A percentile compares a stretch with the other conserved stretches of the same genome.
Evolutionary conservation across 2,797 vertebrate species (phyloP).

Genomic region (Lindbergichthys nudifrons): DNA sequence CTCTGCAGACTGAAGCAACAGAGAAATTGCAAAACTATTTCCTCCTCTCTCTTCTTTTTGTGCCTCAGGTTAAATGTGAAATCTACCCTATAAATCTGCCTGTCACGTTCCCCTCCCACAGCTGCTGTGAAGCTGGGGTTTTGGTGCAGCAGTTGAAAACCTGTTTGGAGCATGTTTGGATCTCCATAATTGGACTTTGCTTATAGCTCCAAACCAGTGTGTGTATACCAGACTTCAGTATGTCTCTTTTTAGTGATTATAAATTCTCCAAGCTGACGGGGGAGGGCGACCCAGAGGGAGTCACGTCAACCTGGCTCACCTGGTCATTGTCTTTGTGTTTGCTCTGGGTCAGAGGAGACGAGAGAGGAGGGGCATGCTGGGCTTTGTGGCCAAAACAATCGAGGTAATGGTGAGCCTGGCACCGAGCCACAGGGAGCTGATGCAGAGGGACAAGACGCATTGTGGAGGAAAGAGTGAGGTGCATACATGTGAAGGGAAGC

Average conservation of each 20-base stretch:
- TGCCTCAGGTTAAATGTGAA: slow-evolving; percentile 66
- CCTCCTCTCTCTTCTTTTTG: slow-evolving; percentile 38
- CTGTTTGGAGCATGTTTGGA: slow-evolving; percentile 19
- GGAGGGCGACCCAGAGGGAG: too few species aligned
- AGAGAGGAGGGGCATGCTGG: slow-evolving; percentile 56
- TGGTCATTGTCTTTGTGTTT: slow-evolving; percentile 72
- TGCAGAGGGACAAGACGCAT: slow-evolving; percentile 9
- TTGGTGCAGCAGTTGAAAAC: slow-evolving; percentile 39
- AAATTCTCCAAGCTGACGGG: slow-evolving; percentile 1
- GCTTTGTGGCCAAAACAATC: slow-evolving; percentile 79
- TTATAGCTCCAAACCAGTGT: background rate
- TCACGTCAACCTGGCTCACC: slow-evolving; percentile 55
- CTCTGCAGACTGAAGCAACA: slow-evolving; percentile 38
- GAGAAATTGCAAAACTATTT: slow-evolving; percentile 54
- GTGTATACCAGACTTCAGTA: background rate
- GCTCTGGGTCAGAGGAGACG: slow-evolving; percentile 66
- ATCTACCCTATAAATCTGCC: slow-evolving; percentile 71
- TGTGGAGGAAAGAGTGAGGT: slow-evolving; percentile 51
- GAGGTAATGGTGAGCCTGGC: slow-evolving; percentile 75
- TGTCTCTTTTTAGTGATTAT: slow-evolving; percentile 25
- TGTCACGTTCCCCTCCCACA: slow-evolving; percentile 68
- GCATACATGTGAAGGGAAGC: slow-evolving; percentile 53
- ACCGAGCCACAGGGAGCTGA: slow-evolving; percentile 56
- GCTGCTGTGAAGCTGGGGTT: slow-evolving; percentile 52
- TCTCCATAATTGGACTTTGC: slow-evolving; percentile 12